Evolutionary conservation across 37 sponge, comb jelly and placozoan species (phyloP).

Genomic region (Chondrilla cf. caribensis): DNA sequence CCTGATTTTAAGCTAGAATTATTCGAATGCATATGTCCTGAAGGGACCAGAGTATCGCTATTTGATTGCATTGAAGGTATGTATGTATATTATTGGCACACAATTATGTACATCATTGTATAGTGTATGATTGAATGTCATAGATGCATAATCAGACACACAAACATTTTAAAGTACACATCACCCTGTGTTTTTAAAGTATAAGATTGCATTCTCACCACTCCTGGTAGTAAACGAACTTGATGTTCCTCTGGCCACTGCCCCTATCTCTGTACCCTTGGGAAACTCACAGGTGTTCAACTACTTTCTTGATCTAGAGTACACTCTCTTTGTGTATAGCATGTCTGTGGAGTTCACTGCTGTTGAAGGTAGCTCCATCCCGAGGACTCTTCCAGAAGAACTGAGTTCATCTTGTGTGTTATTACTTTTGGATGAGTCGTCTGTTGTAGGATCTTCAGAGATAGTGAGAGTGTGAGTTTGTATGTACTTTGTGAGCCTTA

Average conservation of each 20-base stretch:
- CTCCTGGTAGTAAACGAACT: too few species aligned
- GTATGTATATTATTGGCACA: too few species aligned
- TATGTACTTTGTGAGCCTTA: too few species aligned
- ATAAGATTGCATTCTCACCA: too few species aligned
- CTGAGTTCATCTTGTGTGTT: not conserved
- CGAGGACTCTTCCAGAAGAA: not conserved
- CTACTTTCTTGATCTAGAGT: not conserved
- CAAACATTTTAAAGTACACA: too few species aligned
- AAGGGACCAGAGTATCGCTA: not conserved
- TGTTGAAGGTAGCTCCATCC: not conserved
- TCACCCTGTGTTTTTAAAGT: too few species aligned
- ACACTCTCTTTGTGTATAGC: constrained; percentile 1
- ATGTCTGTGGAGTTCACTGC: constrained; percentile 9
- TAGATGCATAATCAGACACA: too few species aligned
- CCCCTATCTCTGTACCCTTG: too few species aligned
- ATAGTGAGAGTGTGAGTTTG: constrained; percentile 12
- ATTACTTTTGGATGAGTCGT: not conserved
- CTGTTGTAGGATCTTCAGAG: constrained; percentile 10
- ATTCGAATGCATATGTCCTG: not conserved
- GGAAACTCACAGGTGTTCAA: not conserved
- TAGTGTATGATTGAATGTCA: too few species aligned
- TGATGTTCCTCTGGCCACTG: too few species aligned
- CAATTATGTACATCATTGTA: too few species aligned
- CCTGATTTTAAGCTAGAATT: not conserved
- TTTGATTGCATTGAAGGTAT: not conserved